Percentiles rank a stretch among this genome's conserved stretches.
These are phyloP conservation scores for Actenoides hombroni DNA, from an alignment of 2,113 vertebrate genomes.

Conservation along the genomic window DNA sequence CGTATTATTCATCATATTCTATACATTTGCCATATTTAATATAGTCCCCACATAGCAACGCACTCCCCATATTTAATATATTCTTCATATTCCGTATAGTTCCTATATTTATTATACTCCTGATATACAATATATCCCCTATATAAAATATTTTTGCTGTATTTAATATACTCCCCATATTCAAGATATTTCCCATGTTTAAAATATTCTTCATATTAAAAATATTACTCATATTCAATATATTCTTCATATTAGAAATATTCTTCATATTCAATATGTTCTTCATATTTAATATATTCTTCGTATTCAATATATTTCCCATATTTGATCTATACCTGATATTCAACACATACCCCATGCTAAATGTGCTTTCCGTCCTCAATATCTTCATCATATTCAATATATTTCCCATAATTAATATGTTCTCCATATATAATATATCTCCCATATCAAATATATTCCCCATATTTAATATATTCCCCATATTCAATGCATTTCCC, in stretches of 20 bases:
- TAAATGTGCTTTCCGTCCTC: too few relatives aligned
- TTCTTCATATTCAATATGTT: not conserved
- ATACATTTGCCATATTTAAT: not conserved
- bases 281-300: too few relatives aligned
- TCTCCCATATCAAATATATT: not conserved
- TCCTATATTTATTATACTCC: too few relatives aligned
- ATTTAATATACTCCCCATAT: not conserved
- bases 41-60: too few relatives aligned
- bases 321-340: too few relatives aligned
- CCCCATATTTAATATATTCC: not conserved
- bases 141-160: too few relatives aligned
- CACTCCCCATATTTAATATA: not conserved
- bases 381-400: not conserved
- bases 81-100: not conserved
- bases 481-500: not conserved
- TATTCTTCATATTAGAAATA: too few relatives aligned
- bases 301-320: rapidly evolving
- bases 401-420: not conserved
- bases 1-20: too few relatives aligned
- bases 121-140: too few relatives aligned
- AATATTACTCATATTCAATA: rapidly evolving
- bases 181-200: not conserved
- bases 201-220: rapidly evolving
- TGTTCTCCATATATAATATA: not conserved
- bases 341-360: too few relatives aligned